Evolutionary conservation across 2,113 vertebrate genomes (phyloP).

Genomic region (Scophthalmus maximus): DNA sequence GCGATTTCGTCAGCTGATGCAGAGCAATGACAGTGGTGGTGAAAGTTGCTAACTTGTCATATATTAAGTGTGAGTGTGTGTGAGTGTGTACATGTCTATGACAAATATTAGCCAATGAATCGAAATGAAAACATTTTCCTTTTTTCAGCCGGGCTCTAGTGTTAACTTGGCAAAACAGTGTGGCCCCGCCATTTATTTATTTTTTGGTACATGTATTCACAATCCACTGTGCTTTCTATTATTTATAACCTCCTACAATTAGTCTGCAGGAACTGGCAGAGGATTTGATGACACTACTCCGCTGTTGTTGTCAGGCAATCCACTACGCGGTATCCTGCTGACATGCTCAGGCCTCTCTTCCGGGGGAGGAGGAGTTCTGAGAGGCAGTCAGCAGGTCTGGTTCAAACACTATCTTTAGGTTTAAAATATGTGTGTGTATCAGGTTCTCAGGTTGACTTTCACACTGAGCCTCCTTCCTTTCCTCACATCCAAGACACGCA

Average conservation of each 20-base stretch:
- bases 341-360: slow-evolving; percentile 36
- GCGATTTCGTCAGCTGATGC: background rate
- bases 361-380: slow-evolving; percentile 25
- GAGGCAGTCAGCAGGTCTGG: slow-evolving; percentile 22
- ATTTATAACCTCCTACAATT: slow-evolving; percentile 67
- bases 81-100: too few species aligned
- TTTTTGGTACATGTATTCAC: slow-evolving; percentile 65
- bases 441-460: background rate
- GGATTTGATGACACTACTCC: slow-evolving; percentile 60
- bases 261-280: slow-evolving; percentile 48
- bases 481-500: background rate
- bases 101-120: too few species aligned
- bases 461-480: background rate
- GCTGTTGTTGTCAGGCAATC: slow-evolving; percentile 33
- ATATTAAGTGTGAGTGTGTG: background rate
- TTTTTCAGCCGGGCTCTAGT: background rate
- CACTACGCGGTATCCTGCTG: slow-evolving; percentile 20
- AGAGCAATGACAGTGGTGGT: background rate
- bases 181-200: slow-evolving; percentile 50
- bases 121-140: too few species aligned
- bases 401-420: slow-evolving; percentile 31
- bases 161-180: slow-evolving; percentile 49
- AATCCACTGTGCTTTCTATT: slow-evolving; percentile 59
- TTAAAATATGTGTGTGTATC: background rate
- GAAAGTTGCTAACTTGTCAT: background rate